phyloP scores from a whole-genome alignment of 2,797 vertebrate species.

The Melanotaenia nigrans region DNA sequence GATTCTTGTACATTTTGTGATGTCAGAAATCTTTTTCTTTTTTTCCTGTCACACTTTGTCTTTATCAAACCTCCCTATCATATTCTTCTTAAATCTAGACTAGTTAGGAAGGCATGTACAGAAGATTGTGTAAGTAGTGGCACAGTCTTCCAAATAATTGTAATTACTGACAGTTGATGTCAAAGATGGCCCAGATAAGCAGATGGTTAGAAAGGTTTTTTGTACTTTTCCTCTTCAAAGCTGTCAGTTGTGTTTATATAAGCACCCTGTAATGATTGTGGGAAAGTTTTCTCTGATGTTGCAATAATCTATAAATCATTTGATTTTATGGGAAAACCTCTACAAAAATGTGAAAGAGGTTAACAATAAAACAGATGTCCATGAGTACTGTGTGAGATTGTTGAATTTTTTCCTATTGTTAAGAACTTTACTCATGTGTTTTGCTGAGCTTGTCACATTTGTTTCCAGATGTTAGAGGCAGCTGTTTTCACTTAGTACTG shows the following conservation, averaged over 20 bases:
- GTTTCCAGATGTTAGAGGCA: not conserved
- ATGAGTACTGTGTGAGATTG: not conserved
- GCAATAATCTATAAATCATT: not conserved
- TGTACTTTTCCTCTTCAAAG: not conserved
- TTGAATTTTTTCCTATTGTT: not conserved
- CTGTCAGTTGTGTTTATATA: not conserved
- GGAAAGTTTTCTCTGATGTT: not conserved
- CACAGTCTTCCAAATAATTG: not conserved
- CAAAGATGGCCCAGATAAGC: not conserved
- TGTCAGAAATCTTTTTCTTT: not conserved
- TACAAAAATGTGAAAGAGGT: not conserved
- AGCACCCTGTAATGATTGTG: not conserved
- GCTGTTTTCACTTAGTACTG: not conserved
- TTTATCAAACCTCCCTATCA: not conserved
- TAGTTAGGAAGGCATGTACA: not conserved
- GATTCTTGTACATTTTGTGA: not conserved
- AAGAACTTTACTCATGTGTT: not conserved
- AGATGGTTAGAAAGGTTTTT: not conserved
- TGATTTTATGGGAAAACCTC: not conserved
- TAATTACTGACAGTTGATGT: not conserved
- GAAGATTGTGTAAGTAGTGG: not conserved
- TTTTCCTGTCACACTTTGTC: not conserved
- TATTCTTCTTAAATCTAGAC: not conserved
- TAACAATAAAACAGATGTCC: no score
- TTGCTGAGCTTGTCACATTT: not conserved